phyloP scores from a whole-genome alignment of 2,888 invertebrate genomes.

The Ornithoptera priamus region DNA sequence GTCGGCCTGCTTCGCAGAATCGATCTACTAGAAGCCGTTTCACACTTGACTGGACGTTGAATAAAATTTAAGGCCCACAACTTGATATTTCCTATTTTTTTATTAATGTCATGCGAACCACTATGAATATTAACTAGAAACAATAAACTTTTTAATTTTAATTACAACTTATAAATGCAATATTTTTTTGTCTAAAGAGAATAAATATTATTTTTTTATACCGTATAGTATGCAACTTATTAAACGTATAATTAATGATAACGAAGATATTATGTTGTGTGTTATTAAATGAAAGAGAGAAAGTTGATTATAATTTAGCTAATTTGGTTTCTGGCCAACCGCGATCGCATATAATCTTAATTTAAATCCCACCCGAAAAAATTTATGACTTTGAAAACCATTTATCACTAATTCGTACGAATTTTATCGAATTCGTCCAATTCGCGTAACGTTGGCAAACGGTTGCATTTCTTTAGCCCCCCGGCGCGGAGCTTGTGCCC shows the following conservation, averaged over 20 bases:
- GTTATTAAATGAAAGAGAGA: not conserved
- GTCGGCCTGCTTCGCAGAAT: conserved; percentile 21
- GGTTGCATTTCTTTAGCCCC: conserved; percentile 68
- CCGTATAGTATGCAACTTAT: not conserved
- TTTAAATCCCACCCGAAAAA: not conserved
- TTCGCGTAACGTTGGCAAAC: conserved; percentile 66
- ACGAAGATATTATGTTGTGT: not conserved
- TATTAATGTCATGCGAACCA: not conserved
- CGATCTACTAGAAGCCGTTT: conserved; percentile 31
- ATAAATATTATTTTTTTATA: not conserved
- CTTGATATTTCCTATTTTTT: not conserved
- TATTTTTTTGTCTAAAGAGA: not conserved
- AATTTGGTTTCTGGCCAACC: not conserved
- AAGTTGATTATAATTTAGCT: not conserved
- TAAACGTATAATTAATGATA: not conserved
- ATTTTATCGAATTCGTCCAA: conserved; percentile 53
- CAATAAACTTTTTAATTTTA: not conserved
- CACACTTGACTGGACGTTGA: conserved; percentile 37
- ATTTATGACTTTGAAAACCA: not conserved
- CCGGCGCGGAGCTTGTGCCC: conserved; percentile 42
- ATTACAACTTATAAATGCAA: not conserved
- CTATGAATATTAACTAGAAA: not conserved
- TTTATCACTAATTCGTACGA: conserved; percentile 19
- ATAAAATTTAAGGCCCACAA: conserved; percentile 27
- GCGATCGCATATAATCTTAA: not conserved